Evolutionary conservation across 2,113 vertebrate genomes (phyloP).

Genomic region (Oryzias curvinotus): DNA sequence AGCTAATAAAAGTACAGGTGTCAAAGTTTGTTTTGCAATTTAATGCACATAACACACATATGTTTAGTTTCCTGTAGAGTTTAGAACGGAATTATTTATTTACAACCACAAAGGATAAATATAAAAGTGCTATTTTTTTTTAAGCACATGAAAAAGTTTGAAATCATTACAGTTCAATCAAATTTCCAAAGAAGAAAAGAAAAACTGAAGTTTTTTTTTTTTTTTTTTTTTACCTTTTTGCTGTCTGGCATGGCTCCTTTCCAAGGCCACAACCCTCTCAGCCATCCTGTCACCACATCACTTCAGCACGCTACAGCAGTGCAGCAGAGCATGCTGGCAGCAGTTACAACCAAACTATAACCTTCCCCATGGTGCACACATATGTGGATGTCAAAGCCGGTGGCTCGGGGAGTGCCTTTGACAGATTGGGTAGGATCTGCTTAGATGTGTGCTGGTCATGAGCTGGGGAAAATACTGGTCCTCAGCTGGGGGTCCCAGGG

Average conservation of each 20-base stretch:
- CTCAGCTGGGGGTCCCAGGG: constrained; percentile 30
- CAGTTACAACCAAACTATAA: constrained; percentile 20
- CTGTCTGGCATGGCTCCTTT: neutral
- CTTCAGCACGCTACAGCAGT: neutral
- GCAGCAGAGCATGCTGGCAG: constrained; percentile 22
- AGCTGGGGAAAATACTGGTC: constrained; percentile 33
- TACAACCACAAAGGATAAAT: too few relatives aligned
- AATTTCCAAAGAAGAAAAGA: neutral
- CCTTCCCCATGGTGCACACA: constrained; percentile 35
- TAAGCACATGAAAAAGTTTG: too few relatives aligned
- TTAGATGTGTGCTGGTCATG: constrained; percentile 12
- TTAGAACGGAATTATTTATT: too few relatives aligned
- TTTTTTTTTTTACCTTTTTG: constrained; percentile 8
- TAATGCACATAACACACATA: too few relatives aligned
- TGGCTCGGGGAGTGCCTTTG: constrained; percentile 24
- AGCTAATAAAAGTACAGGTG: too few relatives aligned
- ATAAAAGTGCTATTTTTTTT: too few relatives aligned
- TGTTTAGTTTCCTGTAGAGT: too few relatives aligned
- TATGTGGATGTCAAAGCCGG: constrained; percentile 34
- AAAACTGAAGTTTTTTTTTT: neutral
- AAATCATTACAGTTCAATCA: too few relatives aligned
- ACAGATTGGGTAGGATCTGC: constrained; percentile 34
- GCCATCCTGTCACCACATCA: constrained; percentile 14
- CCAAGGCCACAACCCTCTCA: constrained; percentile 11
- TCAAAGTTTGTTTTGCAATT: too few relatives aligned